Base-by-base conservation (phyloP, 2,797 vertebrate species). In the Gambusia yucatana region DNA sequence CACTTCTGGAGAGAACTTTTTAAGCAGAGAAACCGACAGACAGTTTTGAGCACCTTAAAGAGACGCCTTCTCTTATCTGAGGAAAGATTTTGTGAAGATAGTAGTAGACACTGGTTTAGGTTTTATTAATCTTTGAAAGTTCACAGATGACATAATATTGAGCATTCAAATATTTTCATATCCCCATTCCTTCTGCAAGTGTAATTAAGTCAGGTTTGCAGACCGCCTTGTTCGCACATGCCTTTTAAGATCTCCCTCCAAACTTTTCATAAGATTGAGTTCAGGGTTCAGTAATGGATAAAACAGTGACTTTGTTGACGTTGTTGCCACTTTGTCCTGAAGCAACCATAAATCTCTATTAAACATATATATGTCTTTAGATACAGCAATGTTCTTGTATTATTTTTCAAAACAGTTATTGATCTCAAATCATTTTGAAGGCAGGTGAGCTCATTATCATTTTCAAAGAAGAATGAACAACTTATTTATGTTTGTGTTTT, bases 1-100 rank as follows among this genome's bases (percentile, higher is more conserved):
- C 22, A 69, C 47, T 79, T 30, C 47, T 33, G 61, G 46, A 69
- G 72, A 79, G 28, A 43, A 48, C 47, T 25, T 33, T 48, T 55
- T 8, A 20, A 36, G 61, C 47, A 69, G 39, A 10, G 73, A 67
- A 20, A 17, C 50, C 57, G 1, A 43, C 59, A 30, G 44, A 47
- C 16, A 1, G 22, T 17, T 47, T 28, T 43, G 33, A 55, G 48
- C 4, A 13, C 22, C 57, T 72, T 43, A 6, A 25, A 43, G 39
- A 11, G 13, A 28, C 7, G 43, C 52, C 69, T 33, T 33, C 14
- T 28, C 30, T 50, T 69, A 13, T 33, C 55, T 70, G 16, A 50
- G 6, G 25, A 36, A 17, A 30, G 14, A 30, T 46, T 55, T 47
- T 47, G 52, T 17, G 9, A 30, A 43, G 36, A 48, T 43, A 17